Evolutionary conservation across 2,888 invertebrate genomes (phyloP), one percentile per base, ranked within the genome.

Genomic region (Pristionchus mayeri): DNA sequence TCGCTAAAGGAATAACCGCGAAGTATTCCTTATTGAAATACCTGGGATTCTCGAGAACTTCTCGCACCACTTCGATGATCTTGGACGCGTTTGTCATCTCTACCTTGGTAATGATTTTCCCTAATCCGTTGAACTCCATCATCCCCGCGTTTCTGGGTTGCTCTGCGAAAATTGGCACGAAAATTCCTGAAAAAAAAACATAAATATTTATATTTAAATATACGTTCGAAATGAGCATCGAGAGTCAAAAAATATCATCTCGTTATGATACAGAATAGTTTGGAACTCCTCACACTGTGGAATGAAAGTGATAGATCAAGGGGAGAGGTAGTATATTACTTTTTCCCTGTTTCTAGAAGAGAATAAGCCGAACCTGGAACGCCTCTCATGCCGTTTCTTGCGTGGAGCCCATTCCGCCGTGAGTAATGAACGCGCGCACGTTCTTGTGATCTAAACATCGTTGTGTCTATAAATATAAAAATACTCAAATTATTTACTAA

Each of bases 121-220:
- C 67, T 0, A 37, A 37, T 3, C 11, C n/a, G 37, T 67, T 67
- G 67, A 37, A n/a, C n/a, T 67, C 67, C 67, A 37, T 67, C 67
- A 67, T 67, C 0, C 67, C 67, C 67, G 67, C 67, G 9, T 67
- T 37, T 21, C 67, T 34, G 1, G 34, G 37, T 18, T 67, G 67
- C 18, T 67, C 67, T 3, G 37, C 67, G 37, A 67, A 67, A n/a
- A 67, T 13, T 67, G 67, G 67, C n/a, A 67, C 37, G 67, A 67
- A 67, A 30, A 67, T 40, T 0, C 67, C 37, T 37, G 18, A 21
- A 37, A 37, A 9, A 44, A 13, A 44, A 44, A 6, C 44, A 44
- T 44, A 44, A 44, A 44, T 13, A 9, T 6, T 9, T 44, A 44
- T 44, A 44, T 44, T 44, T 13, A 44, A 44, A 44, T 9, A 44